A percentile compares a stretch with the other conserved stretches of the same genome.
phyloP scores from a whole-genome alignment of 1,140 invertebrate genomes.

The Meteorus sp. region DNA sequence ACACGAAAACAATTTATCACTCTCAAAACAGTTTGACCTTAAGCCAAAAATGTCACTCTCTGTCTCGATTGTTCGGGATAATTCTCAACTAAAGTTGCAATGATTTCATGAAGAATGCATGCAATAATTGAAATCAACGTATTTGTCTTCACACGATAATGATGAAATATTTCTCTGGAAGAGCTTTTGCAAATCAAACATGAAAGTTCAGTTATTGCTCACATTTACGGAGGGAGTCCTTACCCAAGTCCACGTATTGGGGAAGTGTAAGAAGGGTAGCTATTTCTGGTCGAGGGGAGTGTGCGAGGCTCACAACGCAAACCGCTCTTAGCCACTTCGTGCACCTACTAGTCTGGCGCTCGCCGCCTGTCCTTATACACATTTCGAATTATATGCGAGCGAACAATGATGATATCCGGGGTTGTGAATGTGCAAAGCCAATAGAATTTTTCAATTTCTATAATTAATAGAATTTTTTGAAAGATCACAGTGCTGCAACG shows the following conservation, averaged over 20 bases:
- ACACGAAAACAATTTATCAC: slow-evolving; percentile 10
- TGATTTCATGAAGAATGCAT: too few species aligned
- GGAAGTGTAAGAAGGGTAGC: slow-evolving; percentile 59
- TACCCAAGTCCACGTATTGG: slow-evolving; percentile 46
- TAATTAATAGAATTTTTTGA: too few species aligned
- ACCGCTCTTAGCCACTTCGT: slow-evolving; percentile 55
- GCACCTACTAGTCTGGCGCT: slow-evolving; percentile 56
- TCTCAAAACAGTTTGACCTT: not conserved
- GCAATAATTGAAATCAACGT: too few species aligned
- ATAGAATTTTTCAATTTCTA: too few species aligned
- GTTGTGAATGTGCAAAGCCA: not conserved
- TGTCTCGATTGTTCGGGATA: not conserved
- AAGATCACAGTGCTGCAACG: too few species aligned
- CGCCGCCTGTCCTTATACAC: slow-evolving; percentile 52
- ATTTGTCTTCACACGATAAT: too few species aligned
- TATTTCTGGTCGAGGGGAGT: slow-evolving; percentile 58
- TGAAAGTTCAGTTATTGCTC: too few species aligned
- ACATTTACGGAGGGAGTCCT: not conserved
- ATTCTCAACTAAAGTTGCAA: too few species aligned
- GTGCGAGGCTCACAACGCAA: slow-evolving; percentile 45
- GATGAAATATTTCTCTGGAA: too few species aligned
- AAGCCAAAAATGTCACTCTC: too few species aligned
- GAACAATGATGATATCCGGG: not conserved
- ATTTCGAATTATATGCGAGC: slow-evolving; percentile 34
- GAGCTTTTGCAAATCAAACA: too few species aligned